These are phyloP conservation scores for Glareola pratincola DNA, from an alignment of 2,113 vertebrate genomes.

Conservation along the genomic window DNA sequence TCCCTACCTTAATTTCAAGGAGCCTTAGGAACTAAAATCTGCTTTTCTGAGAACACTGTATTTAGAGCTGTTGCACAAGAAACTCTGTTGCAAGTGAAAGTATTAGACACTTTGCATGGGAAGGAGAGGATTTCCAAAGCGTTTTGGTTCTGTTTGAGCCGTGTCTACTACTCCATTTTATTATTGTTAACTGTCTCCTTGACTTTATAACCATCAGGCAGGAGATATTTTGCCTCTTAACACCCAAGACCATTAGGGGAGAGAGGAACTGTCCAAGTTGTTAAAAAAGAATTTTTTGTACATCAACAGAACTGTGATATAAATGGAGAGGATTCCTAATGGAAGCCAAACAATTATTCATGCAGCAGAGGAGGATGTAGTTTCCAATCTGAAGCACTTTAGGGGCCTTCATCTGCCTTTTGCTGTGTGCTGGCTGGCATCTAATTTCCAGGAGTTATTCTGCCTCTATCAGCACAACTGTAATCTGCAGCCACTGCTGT, in stretches of 20 bases:
- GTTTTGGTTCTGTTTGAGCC: neutral
- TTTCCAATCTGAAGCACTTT: constrained; percentile 22
- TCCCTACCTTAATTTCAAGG: neutral
- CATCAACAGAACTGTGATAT: neutral
- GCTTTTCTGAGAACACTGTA: neutral
- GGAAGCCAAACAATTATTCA: constrained; percentile 2
- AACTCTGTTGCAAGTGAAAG: neutral
- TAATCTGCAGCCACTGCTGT: constrained; percentile 20
- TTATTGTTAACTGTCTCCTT: neutral
- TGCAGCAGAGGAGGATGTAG: neutral
- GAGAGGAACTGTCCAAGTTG: neutral
- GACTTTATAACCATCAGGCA: neutral
- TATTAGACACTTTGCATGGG: neutral
- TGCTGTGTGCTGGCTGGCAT: constrained; percentile 13
- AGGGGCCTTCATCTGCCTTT: constrained; percentile 4
- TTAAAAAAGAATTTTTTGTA: neutral
- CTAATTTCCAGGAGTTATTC: constrained; percentile 53
- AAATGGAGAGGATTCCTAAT: neutral
- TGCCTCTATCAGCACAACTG: constrained; percentile 32
- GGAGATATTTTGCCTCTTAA: neutral
- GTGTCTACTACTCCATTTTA: neutral
- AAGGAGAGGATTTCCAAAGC: neutral
- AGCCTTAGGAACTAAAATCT: neutral
- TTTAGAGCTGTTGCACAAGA: neutral
- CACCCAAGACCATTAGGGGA: neutral